A percentile compares a stretch with the other conserved stretches of the same genome.
Conservation (phyloP, 2,797 vertebrate genomes). For the Sebastolobus alascanus region DNA sequence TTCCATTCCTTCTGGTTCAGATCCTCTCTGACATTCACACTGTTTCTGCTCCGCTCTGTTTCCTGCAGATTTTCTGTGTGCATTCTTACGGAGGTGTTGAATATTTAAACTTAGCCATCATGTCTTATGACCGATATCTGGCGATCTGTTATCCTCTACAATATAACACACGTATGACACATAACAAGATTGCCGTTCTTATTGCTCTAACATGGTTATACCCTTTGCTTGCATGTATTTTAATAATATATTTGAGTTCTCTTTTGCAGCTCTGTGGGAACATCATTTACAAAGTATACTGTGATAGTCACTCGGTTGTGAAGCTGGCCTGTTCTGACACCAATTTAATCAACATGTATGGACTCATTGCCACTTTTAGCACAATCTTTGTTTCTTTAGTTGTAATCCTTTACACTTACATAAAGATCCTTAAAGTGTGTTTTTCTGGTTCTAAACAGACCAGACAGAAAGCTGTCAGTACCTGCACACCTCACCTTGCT, state of each 20-base stretch:
- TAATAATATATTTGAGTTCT: too few relatives aligned
- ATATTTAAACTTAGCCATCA: background rate
- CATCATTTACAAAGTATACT: background rate
- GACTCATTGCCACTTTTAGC: background rate
- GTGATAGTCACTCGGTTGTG: conserved; percentile 1
- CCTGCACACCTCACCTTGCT: conserved; percentile 29
- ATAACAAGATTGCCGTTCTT: background rate
- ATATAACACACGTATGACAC: conserved; percentile 18
- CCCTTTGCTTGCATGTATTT: too few relatives aligned
- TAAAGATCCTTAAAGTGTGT: background rate
- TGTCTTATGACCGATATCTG: conserved; percentile 51
- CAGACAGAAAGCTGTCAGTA: background rate
- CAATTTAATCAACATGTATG: background rate
- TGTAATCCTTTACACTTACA: background rate
- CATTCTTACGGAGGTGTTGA: background rate
- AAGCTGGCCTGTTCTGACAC: conserved; percentile 28
- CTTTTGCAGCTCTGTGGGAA: conserved; percentile 5
- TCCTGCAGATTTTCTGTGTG: background rate
- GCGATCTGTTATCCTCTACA: conserved; percentile 52
- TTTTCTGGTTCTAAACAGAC: too few relatives aligned
- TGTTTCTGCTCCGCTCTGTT: too few relatives aligned
- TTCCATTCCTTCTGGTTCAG: background rate
- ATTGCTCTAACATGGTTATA: too few relatives aligned
- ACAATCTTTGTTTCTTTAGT: background rate
- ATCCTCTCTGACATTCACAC: too few relatives aligned